Evolutionary conservation across 2,113 vertebrate genomes (phyloP).

Genomic region (Arvicanthis niloticus): DNA sequence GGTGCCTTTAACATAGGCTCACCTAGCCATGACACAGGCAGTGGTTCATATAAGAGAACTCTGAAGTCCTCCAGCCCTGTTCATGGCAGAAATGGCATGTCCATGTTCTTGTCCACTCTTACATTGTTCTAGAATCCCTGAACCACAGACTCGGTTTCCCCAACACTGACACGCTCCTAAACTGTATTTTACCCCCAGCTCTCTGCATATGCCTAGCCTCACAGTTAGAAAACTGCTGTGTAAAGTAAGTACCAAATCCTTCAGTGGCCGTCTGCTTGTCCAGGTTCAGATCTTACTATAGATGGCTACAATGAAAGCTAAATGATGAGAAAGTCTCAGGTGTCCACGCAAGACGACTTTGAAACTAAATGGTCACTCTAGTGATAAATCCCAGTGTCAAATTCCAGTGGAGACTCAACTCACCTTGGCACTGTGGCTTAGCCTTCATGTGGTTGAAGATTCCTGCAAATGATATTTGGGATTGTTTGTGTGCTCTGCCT

Average conservation of each 20-base stretch:
- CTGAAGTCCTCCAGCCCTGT: neutral
- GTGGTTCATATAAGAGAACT: neutral
- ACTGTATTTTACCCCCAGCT: neutral
- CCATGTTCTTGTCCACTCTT: neutral
- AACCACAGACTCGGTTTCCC: neutral
- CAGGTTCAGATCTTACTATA: neutral
- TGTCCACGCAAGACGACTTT: neutral
- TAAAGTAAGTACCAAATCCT: neutral
- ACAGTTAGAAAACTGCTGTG: neutral
- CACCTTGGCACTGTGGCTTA: neutral
- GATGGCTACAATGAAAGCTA: neutral
- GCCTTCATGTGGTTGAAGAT: neutral
- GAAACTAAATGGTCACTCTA: neutral
- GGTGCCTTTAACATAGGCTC: neutral
- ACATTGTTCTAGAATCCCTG: neutral
- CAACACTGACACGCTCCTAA: neutral
- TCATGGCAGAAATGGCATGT: neutral
- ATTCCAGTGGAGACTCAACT: neutral
- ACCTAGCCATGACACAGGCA: neutral
- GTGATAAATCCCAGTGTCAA: neutral
- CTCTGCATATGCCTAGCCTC: neutral
- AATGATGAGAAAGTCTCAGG: neutral
- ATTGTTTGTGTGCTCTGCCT: neutral
- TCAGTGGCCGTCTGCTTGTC: neutral
- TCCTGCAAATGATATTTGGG: neutral